These are phyloP conservation scores for Macropus fuliginosus DNA, from an alignment of 2,797 vertebrate species.

Conservation along the genomic window DNA sequence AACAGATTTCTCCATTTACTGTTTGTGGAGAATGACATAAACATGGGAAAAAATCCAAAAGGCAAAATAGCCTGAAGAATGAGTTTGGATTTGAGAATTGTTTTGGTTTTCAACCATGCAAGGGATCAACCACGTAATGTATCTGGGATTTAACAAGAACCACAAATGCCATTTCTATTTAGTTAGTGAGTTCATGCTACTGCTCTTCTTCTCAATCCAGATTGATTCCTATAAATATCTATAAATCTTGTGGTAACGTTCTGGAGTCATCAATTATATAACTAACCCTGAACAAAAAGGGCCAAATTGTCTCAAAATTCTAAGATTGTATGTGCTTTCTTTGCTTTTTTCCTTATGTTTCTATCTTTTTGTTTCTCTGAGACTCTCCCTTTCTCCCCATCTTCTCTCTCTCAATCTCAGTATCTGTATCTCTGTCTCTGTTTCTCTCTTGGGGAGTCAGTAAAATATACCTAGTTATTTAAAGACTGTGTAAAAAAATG, in stretches of 20 bases:
- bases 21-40: background rate
- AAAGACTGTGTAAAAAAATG: background rate
- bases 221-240: background rate
- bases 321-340: background rate
- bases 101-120: background rate
- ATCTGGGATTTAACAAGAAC: constrained; percentile 19
- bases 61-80: background rate
- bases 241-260: background rate
- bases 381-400: background rate
- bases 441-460: background rate
- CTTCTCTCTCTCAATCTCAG: background rate
- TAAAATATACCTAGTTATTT: background rate
- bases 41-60: background rate
- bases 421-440: too few relatives aligned
- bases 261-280: background rate
- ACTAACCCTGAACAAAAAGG: background rate
- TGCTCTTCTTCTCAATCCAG: constrained; percentile 26
- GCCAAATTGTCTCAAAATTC: background rate
- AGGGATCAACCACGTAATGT: background rate
- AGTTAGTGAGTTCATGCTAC: background rate
- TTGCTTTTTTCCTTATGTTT: background rate
- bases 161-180: constrained; percentile 1
- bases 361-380: background rate
- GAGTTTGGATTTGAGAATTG: background rate
- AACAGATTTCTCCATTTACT: constrained; percentile 4